Percentiles rank a stretch among this genome's conserved stretches.
phyloP scores from a whole-genome alignment of 2,888 invertebrate genomes.

The Cataglyphis albicans region DNA sequence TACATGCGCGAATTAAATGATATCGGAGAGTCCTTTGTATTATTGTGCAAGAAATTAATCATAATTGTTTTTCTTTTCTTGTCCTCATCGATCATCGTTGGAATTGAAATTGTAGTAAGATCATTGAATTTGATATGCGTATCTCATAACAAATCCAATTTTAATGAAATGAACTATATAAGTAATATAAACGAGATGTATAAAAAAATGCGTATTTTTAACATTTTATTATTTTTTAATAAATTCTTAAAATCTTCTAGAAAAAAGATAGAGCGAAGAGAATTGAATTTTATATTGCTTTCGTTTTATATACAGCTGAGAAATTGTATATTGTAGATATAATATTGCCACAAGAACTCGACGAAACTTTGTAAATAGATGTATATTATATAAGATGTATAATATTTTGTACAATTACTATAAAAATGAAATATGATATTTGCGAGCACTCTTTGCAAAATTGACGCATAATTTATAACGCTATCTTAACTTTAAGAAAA shows the following conservation, averaged over 20 bases:
- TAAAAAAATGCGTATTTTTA: background rate
- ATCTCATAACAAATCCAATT: background rate
- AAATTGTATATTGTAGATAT: background rate
- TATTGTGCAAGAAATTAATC: background rate
- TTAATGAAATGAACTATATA: slow-evolving; percentile 36
- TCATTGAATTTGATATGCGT: slow-evolving; percentile 43
- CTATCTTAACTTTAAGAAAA: background rate
- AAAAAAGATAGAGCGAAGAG: background rate
- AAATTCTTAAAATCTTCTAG: background rate
- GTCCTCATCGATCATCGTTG: slow-evolving; percentile 63
- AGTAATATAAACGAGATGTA: background rate
- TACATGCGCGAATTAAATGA: slow-evolving; percentile 13
- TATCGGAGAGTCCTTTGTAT: slow-evolving; percentile 1
- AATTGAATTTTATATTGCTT: background rate
- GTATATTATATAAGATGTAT: too few relatives aligned
- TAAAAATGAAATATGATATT: background rate
- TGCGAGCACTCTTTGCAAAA: background rate
- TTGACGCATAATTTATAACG: background rate
- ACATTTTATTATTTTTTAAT: background rate
- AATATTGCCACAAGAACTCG: background rate
- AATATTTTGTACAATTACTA: background rate
- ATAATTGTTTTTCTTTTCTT: background rate
- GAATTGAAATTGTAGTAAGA: slow-evolving; percentile 58
- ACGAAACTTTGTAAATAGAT: background rate
- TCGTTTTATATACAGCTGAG: background rate